Evolutionary conservation across 2,888 invertebrate genomes (phyloP), one percentile per base, ranked within the genome.

Genomic region (Cremastinae sp.): DNA sequence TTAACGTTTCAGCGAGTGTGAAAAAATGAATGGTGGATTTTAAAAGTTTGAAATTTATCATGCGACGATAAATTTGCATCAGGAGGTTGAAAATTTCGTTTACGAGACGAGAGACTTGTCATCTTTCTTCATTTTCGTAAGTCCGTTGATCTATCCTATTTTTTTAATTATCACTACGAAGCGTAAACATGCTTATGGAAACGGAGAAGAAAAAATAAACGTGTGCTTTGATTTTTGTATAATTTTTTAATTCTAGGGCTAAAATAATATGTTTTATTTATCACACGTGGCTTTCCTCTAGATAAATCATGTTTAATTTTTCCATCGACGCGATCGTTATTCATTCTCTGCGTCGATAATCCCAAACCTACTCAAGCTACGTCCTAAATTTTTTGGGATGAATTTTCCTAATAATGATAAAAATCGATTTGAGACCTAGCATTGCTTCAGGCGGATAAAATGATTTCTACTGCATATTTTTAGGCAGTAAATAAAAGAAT

Each of bases 241-340:
- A 49, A 43, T 18, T n/a, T 56, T 58, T 51, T 65, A 70, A 64
- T 45, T 53, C 61, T 78, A 72, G 9, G 1, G 12, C 47, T 73
- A 75, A 45, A 38, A 22, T 62, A 45, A 12, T 54, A 18, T 61
- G 8, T 56, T 22, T 12, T 59, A 58, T 65, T 58, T 73, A 78
- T 78, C 78, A 75, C 78, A 78, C 71, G 72, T 73, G 72, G 73
- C 73, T 75, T 75, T 78, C 75, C 38, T 66, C 72, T 75, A 73
- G 65, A 70, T 58, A 62, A 78, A 66, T 71, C 45, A 45, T 16
- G 43, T 10, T 10, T n/a, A 28, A 18, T 49, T 62, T 0, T 28
- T 12, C 10, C 28, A n/a, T n/a, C n/a, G n/a, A n/a, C n/a, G n/a
- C n/a, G n/a, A n/a, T n/a, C n/a, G n/a, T n/a, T n/a, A n/a, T n/a